phyloP scores from a whole-genome alignment of 23 tunicate genomes.

The Oikopleura vanhoeffeni region DNA sequence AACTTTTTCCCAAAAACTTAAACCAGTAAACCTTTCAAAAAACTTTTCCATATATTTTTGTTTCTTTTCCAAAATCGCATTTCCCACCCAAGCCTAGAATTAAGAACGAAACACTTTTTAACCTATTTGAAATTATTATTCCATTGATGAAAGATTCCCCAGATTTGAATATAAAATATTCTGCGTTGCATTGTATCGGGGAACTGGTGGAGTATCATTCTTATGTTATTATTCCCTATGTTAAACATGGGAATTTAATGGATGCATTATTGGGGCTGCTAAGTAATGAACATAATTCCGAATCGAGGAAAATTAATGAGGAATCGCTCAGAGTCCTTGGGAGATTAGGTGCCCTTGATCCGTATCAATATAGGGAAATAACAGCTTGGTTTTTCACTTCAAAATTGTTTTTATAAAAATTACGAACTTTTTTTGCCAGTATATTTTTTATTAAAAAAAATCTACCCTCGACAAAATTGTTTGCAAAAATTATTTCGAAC shows the following conservation, averaged over 20 bases:
- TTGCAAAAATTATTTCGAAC: no score
- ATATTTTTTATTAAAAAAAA: no score
- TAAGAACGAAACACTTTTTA: background rate
- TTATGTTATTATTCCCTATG: background rate
- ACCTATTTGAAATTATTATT: background rate
- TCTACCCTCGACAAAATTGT: no score
- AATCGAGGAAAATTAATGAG: background rate
- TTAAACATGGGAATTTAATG: background rate
- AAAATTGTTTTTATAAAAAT: no score
- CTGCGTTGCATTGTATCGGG: background rate
- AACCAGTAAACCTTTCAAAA: no score
- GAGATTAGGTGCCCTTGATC: background rate
- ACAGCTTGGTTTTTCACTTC: no score
- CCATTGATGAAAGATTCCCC: background rate
- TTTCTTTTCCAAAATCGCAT: no score
- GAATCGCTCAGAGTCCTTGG: background rate
- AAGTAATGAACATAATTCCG: background rate
- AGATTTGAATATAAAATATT: background rate
- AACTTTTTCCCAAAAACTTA: no score
- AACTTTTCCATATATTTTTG: no score
- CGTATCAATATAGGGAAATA: background rate
- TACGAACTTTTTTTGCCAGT: no score
- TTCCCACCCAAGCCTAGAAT: no score
- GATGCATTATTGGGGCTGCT: background rate
- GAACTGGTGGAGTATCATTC: background rate